Base-by-base conservation (phyloP, 2,888 invertebrate species). In the Meliscaeva auricollis region DNA sequence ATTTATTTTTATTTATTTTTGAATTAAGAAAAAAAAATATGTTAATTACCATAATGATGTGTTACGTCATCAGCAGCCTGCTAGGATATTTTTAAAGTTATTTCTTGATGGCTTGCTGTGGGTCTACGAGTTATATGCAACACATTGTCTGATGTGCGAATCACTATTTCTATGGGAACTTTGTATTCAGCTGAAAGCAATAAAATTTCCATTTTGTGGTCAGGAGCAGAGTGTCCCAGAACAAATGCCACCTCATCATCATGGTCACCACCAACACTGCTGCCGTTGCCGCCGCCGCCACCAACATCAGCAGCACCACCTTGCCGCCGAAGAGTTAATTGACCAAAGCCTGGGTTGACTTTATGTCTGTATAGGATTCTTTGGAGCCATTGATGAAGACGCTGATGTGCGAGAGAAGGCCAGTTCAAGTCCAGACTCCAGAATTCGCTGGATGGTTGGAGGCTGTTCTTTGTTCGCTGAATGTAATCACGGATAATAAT, bases 401-500 rank as follows among this genome's bases (percentile, higher is more conserved):
- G 32, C 30, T 8, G 8, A 15, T 26, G 52, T 30, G 46, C 35
- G 48, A n/a, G n/a, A n/a, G n/a, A 26, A 58, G 54, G 62, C 78
- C 56, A 48, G 68, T 48, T 38, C 30, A 54, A 46, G 50, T 26
- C 26, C 26, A 26, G 26, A 26, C 26, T 30, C 26, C 64, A 70
- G 15, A 58, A 41, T 15, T 41, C 35, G 8, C 52, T 54, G 81
- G 44, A 46, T 22, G 79, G 68, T 68, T 69, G 83, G 74, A 64
- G 41, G 74, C 64, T 62, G 20, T 35, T 64, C 81, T 85, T 85
- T 80, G 80, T 85, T 77, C 81, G 76, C 48, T 54, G 62, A 62
- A 68, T 79, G 78, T 78, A 75, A 76, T 83, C 83, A 83, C 68
- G 78, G 82, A 85, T 85, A 87, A 87, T 87, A 87, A 87, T 87